A percentile compares a stretch with the other conserved stretches of the same genome.
phyloP scores from a whole-genome alignment of 1,140 invertebrate genomes.

The Spodoptera litura region DNA sequence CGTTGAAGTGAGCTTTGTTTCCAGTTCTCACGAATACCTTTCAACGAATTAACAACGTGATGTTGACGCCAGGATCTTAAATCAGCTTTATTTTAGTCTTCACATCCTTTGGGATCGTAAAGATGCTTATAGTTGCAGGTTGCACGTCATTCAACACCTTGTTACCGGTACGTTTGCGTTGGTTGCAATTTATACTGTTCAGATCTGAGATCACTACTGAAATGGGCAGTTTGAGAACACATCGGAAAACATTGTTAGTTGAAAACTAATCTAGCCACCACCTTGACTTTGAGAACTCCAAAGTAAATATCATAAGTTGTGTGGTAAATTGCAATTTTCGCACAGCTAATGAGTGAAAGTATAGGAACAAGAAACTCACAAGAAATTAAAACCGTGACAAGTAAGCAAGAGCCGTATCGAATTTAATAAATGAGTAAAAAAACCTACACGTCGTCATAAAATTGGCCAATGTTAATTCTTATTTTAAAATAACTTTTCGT shows the following conservation, averaged over 20 bases:
- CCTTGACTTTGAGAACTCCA: not conserved
- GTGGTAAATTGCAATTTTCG: not conserved
- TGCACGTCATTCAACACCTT: constrained; percentile 5
- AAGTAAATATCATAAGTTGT: not conserved
- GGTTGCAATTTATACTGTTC: not conserved
- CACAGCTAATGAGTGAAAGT: constrained; percentile 26
- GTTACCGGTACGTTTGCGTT: constrained; percentile 1
- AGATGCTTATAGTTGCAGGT: constrained; percentile 16
- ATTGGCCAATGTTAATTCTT: constrained; percentile 49
- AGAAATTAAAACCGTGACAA: constrained; percentile 42
- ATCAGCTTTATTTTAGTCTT: constrained; percentile 27
- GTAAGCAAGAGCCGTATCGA: not conserved
- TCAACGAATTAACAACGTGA: constrained; percentile 53
- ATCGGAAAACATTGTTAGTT: too few species aligned
- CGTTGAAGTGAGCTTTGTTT: constrained; percentile 61
- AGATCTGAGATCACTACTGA: too few species aligned
- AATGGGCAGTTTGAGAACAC: too few species aligned
- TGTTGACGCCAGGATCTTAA: constrained; percentile 27
- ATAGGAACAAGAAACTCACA: constrained; percentile 1
- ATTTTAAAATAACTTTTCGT: constrained; percentile 71
- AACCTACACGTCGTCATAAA: constrained; percentile 48
- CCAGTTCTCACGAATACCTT: constrained; percentile 69
- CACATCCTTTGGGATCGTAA: constrained; percentile 22
- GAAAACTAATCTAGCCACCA: not conserved
- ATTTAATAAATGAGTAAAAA: constrained; percentile 24